Evolutionary conservation across 2,113 vertebrate species (phyloP), one percentile per base, ranked within the genome.

Genomic region (Seriola quinqueradiata): DNA sequence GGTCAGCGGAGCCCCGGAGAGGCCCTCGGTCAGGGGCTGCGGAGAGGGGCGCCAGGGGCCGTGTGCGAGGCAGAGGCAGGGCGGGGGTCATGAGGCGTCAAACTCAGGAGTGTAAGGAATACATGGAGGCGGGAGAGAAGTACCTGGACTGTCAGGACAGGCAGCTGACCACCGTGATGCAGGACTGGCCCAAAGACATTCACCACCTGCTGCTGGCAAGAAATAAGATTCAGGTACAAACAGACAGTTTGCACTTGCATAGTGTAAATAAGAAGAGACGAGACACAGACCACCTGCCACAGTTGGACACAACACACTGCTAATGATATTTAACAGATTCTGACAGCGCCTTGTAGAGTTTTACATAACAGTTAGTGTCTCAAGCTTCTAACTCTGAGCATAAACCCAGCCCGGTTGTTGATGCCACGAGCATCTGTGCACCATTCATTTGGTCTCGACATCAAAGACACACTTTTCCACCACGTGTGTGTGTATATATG

Each of bases 81-180:
- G 93, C 88, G 16, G 86, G 88, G 32, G 93, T 95, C 0, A 92
- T 92, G 63, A 97, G 96, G 70, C 97, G 97, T n/a, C 97, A 96
- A 2, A 92, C 92, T 32, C 91, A 70, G 25, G 90, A 96, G 3
- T 99, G 98, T 70, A 96, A 97, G 44, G 95, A 96, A 75, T 99
- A 98, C 88, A 91, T 79, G 0, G 96, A 97, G 40, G 94, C 94
- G 8, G 95, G 97, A 5, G 97, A 99, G 85, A 99, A 98, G 87
- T 97, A 96, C 89, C 91, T 99, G 85, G 97, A 98, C 84, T 99
- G 98, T 78, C 97, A 99, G 93, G 97, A 97, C 85, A 95, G 93
- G 81, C 96, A 96, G 75, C 86, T 99, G 82, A 96, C 95, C 71
- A 94, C 94, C 36, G 93, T 98, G 78, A 92, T 94, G 82, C 90